Conservation (phyloP, 2,113 vertebrate genomes). For the Forbesichthys agassizii region DNA sequence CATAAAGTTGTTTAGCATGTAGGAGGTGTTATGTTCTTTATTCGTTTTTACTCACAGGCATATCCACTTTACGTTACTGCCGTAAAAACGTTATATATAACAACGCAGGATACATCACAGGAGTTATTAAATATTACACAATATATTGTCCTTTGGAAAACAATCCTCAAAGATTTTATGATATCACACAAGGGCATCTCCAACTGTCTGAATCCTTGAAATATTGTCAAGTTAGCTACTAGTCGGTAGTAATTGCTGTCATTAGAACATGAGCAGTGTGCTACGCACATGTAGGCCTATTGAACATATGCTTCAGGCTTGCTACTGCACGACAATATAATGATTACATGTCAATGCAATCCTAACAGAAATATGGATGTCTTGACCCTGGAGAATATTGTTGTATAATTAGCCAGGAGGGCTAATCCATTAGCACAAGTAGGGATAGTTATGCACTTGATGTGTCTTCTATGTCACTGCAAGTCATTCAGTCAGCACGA, state of each 20-base stretch:
- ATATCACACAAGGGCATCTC: slow-evolving; percentile 44
- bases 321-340: not conserved
- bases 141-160: slow-evolving; percentile 41
- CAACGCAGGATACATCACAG: too few species aligned
- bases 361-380: not conserved
- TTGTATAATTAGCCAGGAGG: too few species aligned
- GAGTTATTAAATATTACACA: slow-evolving; percentile 2
- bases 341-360: not conserved
- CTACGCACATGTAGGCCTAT: too few species aligned
- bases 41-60: too few species aligned
- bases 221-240: slow-evolving; percentile 62
- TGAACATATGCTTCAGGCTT: not conserved
- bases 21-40: not conserved
- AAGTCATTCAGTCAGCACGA: too few species aligned
- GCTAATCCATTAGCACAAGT: too few species aligned
- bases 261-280: too few species aligned
- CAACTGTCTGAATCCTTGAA: slow-evolving; percentile 53
- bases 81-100: too few species aligned
- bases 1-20: slow-evolving; percentile 4
- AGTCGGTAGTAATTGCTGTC: slow-evolving; percentile 49
- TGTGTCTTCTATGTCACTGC: too few species aligned
- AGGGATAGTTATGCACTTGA: too few species aligned
- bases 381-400: too few species aligned
- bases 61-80: too few species aligned
- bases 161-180: slow-evolving; percentile 25